Base-by-base conservation (phyloP, 2,888 invertebrate species). In the Ariolimax columbianus region DNA sequence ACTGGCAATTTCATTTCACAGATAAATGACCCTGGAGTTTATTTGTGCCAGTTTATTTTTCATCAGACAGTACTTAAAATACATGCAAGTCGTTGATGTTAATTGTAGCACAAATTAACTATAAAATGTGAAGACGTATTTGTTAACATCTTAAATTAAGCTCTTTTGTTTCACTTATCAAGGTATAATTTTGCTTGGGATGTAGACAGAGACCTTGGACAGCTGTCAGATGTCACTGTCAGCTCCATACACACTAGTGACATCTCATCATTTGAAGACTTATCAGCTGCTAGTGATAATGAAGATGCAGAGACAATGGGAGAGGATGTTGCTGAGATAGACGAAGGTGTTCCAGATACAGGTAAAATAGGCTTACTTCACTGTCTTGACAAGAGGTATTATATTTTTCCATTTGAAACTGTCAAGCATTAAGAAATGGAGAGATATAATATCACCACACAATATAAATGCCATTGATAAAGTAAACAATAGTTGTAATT, bases 221-320 rank as follows among this genome's bases (percentile, higher is more conserved):
- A 88, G 38, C 86, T 91, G 83, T 93, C 93, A 14, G 93, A 93
- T 81, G 89, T 93, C 23, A 92, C 93, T 6, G 90, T 94, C 55
- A 94, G 94, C 86, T 94, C 94, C 19, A 93, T 94, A 7, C 94
- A 94, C 88, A 94, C 94, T 19, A 94, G 94, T 89, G 94, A 94
- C 88, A 89, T 94, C 80, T 94, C 94, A 0, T 92, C 93, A 68
- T 94, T 93, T 84, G 84, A 79, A 79, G 83, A 81, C 47, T 23
- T 68, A 26, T 77, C 85, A 38, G n/a, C 51, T 19, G 26, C 59
- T 26, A 78, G 72, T 82, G 77, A 77, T 23, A 26, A 30, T 59
- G 68, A 77, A 6, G 47, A 40, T 84, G 33, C 30, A 23, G 79
- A 84, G 40, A 30, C 40, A 38, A 38, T 55, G 72, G 75, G 36